Evolutionary conservation across 2,797 vertebrate genomes (phyloP), one percentile per base, ranked within the genome.

Genomic region (Premnoplex brunnescens): DNA sequence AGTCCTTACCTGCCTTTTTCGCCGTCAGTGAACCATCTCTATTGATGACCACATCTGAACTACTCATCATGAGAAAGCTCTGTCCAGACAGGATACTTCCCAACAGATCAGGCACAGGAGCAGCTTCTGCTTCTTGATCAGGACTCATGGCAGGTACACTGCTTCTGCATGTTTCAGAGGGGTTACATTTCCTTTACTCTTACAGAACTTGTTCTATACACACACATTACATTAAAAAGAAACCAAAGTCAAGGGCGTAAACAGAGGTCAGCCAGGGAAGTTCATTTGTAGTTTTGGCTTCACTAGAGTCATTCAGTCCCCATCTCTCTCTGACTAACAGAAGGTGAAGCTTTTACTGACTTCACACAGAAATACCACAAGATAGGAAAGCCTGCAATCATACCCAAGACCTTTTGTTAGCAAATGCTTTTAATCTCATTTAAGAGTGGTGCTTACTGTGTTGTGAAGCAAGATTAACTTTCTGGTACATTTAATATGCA

Each of bases 21-120:
- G 98, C 97, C 4, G 98, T 99, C 72, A 99, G 98, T 2, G 99
- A 99, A 87, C 99, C 99, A 55, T 99, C 99, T 56, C 99, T 98
- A 96, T 99, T 99, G 96, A 99, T 99, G 86, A 99, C 96, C 12
- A 99, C 97, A 87, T 99, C 98, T 0, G 99, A 98, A 81, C 99
- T 98, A 91, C 99, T 99, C 99, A 99, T 98, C 98, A 99, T 97
- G 37, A 99, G 98, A 36, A 99, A 96, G 97, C 98, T 99, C 97
- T 99, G 99, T 85, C 98, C 98, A 4, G 98, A 98, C 39, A 99
- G 97, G 95, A 99, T 99, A 95, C 99, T 99, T 69, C 99, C 99
- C 88, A 99, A 95, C 46, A 99, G 98, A 97, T 99, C 99, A 14
- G 99, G 98, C 36, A 99, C 98, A 9, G 99, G 98, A 14, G 98